Conservation (phyloP, 2,113 vertebrate species). For the Indicator maculatus region DNA sequence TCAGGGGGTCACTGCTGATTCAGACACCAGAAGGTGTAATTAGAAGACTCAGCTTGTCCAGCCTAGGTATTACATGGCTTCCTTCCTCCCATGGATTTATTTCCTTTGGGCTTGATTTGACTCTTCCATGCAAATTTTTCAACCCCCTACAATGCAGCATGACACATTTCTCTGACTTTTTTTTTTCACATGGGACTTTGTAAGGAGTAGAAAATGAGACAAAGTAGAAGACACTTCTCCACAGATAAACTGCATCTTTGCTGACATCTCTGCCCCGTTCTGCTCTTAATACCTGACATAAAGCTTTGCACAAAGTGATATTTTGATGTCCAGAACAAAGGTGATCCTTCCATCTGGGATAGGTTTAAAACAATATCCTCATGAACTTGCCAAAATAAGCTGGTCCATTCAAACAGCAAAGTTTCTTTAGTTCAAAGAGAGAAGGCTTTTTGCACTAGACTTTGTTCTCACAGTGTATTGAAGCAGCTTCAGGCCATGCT, state of each 20-base stretch:
- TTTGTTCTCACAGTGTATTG: background rate
- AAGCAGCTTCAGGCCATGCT: conserved; percentile 4
- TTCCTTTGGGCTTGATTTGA: background rate
- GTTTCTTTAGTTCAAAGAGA: background rate
- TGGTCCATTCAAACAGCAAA: background rate
- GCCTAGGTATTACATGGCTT: background rate
- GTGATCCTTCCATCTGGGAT: background rate
- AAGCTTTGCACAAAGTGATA: background rate
- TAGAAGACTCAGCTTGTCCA: background rate
- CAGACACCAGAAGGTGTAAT: background rate
- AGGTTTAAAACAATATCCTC: background rate
- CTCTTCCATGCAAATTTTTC: background rate
- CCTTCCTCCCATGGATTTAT: background rate
- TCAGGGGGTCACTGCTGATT: background rate
- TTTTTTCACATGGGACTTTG: background rate
- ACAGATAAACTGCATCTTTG: background rate
- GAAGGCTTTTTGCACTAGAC: background rate
- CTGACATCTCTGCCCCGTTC: background rate
- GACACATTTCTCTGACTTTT: background rate
- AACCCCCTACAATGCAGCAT: background rate
- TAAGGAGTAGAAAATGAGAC: background rate
- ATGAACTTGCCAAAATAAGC: background rate
- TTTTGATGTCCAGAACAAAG: background rate
- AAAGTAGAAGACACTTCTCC: background rate
- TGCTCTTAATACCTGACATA: background rate